Conservation (phyloP, 2,797 vertebrate genomes). For the Sebastiscus albofasciatus region DNA sequence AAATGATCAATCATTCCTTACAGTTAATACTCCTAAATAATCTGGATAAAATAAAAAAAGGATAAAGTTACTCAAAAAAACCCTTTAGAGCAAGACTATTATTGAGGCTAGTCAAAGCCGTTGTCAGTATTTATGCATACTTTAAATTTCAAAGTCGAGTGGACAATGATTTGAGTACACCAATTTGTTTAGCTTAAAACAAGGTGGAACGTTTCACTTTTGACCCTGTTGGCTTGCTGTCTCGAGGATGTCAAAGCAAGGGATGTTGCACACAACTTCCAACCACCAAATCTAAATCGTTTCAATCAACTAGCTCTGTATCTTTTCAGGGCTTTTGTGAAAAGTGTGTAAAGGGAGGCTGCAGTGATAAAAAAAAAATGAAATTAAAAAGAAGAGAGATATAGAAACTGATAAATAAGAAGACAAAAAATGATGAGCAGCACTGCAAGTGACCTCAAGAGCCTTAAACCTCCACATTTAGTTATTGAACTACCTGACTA, state of each 20-base stretch:
- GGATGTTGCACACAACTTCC: not conserved
- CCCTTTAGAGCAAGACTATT: not conserved
- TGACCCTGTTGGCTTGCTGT: conserved; percentile 25
- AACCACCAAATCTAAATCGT: not conserved
- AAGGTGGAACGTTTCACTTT: conserved; percentile 48
- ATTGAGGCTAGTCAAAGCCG: not conserved
- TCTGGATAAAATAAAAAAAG: not conserved
- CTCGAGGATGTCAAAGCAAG: not conserved
- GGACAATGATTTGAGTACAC: conserved; percentile 11
- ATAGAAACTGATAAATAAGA: not conserved
- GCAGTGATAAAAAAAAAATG: not conserved
- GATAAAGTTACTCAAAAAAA: not conserved
- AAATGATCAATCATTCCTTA: not conserved
- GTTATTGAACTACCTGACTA: conserved; percentile 23
- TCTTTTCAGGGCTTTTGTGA: not conserved
- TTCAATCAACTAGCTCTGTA: not conserved
- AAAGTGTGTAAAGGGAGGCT: not conserved
- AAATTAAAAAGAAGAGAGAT: not conserved
- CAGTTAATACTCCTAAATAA: not conserved
- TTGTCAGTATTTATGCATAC: conserved; percentile 15
- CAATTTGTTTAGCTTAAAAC: conserved; percentile 24
- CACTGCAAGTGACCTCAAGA: not conserved
- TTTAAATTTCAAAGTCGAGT: conserved; percentile 4
- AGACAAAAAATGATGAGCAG: not conserved
- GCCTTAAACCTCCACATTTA: conserved; percentile 13